Conservation (phyloP, 1,140 invertebrate genomes). For the Chironomus striatipennis region DNA sequence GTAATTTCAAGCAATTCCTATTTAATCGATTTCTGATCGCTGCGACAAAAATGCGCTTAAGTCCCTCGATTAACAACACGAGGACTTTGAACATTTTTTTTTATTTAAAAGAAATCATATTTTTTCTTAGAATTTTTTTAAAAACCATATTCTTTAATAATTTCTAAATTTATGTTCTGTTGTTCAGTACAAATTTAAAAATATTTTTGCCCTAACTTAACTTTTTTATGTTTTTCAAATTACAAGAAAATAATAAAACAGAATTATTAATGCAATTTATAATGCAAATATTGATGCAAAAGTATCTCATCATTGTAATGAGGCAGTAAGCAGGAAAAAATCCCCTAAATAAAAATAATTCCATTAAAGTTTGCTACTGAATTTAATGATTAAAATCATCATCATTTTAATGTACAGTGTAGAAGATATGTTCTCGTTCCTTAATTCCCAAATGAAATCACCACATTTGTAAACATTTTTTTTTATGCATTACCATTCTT, state of each 20-base stretch:
- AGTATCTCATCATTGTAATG: background rate
- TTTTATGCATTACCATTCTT: background rate
- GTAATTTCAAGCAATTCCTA: too few relatives aligned
- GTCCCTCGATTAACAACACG: too few relatives aligned
- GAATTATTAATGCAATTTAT: constrained; percentile 11
- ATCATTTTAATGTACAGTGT: background rate
- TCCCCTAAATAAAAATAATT: background rate
- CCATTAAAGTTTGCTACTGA: background rate
- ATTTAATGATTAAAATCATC: background rate
- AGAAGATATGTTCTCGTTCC: background rate
- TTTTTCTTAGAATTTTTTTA: too few relatives aligned
- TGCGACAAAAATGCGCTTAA: too few relatives aligned
- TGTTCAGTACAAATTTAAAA: too few relatives aligned
- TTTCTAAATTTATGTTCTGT: too few relatives aligned
- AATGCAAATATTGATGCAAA: background rate
- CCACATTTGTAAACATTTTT: background rate
- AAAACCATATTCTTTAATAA: too few relatives aligned
- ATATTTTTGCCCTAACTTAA: too few relatives aligned
- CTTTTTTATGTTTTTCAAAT: too few relatives aligned
- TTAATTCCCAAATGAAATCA: constrained; percentile 11
- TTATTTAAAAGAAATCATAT: too few relatives aligned
- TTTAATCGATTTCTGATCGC: too few relatives aligned
- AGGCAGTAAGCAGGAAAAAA: background rate
- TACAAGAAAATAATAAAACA: background rate
- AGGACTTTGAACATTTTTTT: too few relatives aligned